A percentile compares a stretch with the other conserved stretches of the same genome.
Evolutionary conservation across 1,140 invertebrate genomes (phyloP).

Genomic region (Palaemon carinicauda): DNA sequence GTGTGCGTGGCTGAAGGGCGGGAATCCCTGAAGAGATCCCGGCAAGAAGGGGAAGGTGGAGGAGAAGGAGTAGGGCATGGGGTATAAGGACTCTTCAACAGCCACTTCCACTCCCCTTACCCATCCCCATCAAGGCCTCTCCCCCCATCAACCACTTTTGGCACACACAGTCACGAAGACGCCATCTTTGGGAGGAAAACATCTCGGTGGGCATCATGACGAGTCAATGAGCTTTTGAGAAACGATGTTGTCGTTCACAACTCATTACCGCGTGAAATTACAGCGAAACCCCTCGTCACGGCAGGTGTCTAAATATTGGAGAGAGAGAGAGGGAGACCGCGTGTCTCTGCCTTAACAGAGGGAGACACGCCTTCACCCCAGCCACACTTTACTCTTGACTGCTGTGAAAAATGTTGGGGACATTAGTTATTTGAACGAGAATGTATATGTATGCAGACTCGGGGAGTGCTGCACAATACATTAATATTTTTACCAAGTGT

Average conservation of each 20-base stretch:
- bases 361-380: conserved; percentile 5
- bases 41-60: neutral
- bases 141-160: neutral
- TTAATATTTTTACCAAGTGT: neutral
- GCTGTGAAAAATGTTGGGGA: conserved; percentile 32
- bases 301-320: conserved; percentile 6
- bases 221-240: conserved; percentile 26
- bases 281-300: conserved; percentile 30
- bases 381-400: neutral
- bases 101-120: too few species aligned
- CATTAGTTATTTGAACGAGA: conserved; percentile 35
- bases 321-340: neutral
- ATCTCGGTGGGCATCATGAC: neutral
- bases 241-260: conserved; percentile 35
- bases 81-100: too few species aligned
- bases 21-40: neutral
- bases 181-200: conserved; percentile 4
- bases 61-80: too few species aligned
- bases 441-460: conserved; percentile 40
- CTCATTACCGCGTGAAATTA: conserved; percentile 48
- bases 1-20: conserved; percentile 41
- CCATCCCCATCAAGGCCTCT: too few species aligned
- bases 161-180: conserved; percentile 17
- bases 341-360: conserved; percentile 17
- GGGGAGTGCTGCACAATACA: conserved; percentile 15